Base-by-base conservation (phyloP, 37 sponge, comb jelly and placozoan genomes). In the Chondrilla cf. caribensis region DNA sequence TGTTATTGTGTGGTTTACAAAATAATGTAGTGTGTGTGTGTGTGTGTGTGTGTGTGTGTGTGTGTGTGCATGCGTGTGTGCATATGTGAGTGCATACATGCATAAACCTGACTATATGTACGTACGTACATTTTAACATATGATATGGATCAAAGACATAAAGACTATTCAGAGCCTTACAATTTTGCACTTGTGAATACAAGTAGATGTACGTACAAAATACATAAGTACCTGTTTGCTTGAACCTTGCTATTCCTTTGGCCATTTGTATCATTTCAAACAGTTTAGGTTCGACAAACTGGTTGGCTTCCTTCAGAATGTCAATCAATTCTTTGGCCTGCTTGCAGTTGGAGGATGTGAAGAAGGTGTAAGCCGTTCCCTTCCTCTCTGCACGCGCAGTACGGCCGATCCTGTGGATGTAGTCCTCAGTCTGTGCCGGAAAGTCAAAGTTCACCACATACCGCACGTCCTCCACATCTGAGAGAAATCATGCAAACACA, bases 381-480 rank as follows among this genome's bases (percentile, higher is more conserved):
- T 90, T 96, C 37, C 85, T 87, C 17, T 84, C 66, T 11, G 96
- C 96, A 7, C 99, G 79, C 8, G 96, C 99, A 31, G 99, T 98
- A 32, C 99, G 86, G 9, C 99, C 99, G 72, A 98, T 96, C 32
- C 99, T 90, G 79, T 98, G 99, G 9, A 98, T 89, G 78, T 98
- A 98, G 78, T 98, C 96, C 77, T 98, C 99, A 42, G 93, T 92
- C 58, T 89, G 77, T 76, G 87, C 84, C 36, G 99, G 99, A 71
- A 93, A 98, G 62, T 98, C 99, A 85, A 81, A 98, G 89, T 98
- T 98, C 70, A 98, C 87, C 70, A 98, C 99, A 88, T 79, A 96
- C 32, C 91, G 87, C 28, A 98, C 89, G 77, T 98, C 94, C 19
- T 78, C 79, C 0, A 98, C 93, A 86, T 98, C 97, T 97, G 78